Evolutionary conservation across 2,888 invertebrate genomes (phyloP).

Genomic region (Amiota minor): DNA sequence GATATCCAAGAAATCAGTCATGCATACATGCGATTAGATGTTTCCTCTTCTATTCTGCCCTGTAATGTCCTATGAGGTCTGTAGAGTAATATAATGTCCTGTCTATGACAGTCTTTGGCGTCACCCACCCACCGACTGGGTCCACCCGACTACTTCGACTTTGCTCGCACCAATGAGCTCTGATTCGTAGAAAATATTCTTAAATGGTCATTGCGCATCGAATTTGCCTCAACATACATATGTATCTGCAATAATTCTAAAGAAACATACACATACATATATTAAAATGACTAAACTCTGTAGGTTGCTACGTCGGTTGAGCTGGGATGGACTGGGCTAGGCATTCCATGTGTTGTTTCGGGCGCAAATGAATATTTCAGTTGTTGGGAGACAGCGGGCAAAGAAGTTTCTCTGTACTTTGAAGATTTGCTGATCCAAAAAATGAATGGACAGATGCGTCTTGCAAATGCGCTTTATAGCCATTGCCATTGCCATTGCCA

Average conservation of each 20-base stretch:
- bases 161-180: slow-evolving; percentile 20
- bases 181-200: slow-evolving; percentile 50
- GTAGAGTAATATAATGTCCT: too few relatives aligned
- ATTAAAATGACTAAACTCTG: slow-evolving; percentile 7
- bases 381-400: not conserved
- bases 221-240: slow-evolving; percentile 10
- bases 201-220: slow-evolving; percentile 64
- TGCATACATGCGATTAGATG: slow-evolving; percentile 34
- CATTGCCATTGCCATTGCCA: not conserved
- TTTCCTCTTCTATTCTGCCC: not conserved
- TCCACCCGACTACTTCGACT: not conserved
- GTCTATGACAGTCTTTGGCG: not conserved
- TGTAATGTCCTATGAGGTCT: not conserved
- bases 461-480: slow-evolving; percentile 34
- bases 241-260: slow-evolving; percentile 29
- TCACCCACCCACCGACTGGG: not conserved
- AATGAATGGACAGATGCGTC: slow-evolving; percentile 39
- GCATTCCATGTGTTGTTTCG: slow-evolving; percentile 33
- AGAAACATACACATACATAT: slow-evolving; percentile 11
- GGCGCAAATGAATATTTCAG: slow-evolving; percentile 25
- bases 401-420: slow-evolving; percentile 2
- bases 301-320: too few relatives aligned
- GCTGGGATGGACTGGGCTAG: too few relatives aligned
- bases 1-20: slow-evolving; percentile 28
- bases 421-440: slow-evolving; percentile 40